Evolutionary conservation across 1,140 invertebrate species (phyloP).

Genomic region (Cyrtorhinus lividipennis): DNA sequence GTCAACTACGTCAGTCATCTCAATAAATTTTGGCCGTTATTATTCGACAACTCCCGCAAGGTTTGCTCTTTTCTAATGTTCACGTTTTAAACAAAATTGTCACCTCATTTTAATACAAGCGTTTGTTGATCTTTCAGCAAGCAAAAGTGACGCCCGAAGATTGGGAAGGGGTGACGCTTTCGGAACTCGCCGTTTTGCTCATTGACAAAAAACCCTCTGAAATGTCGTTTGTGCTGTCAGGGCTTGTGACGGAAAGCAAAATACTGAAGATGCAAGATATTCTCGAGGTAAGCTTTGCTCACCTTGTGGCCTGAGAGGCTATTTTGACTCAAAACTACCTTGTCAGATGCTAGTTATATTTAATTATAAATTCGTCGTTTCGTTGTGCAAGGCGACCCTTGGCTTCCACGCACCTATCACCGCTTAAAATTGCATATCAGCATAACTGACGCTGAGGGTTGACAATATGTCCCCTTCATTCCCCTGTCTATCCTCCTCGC

Average conservation of each 20-base stretch:
- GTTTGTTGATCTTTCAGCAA: constrained; percentile 3
- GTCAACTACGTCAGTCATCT: constrained; percentile 30
- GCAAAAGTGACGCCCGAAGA: constrained; percentile 15
- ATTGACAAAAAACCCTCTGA: constrained; percentile 34
- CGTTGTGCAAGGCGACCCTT: not conserved
- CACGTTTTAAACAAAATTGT: not conserved
- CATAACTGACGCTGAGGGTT: no score
- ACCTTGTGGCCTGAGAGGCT: no score
- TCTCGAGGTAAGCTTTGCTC: constrained; percentile 32
- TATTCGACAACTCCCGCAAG: constrained; percentile 26
- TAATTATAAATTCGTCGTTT: not conserved
- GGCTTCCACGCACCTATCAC: no score
- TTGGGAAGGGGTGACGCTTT: constrained; percentile 33
- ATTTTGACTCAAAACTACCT: no score
- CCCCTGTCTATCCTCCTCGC: no score
- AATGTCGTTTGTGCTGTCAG: constrained; percentile 34
- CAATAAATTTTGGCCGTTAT: constrained; percentile 34
- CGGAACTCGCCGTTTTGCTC: constrained; percentile 37
- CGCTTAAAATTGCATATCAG: no score
- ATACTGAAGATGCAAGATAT: constrained; percentile 35
- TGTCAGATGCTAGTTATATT: no score
- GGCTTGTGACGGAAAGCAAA: constrained; percentile 32
- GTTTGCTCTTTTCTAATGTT: constrained; percentile 3
- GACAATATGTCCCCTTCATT: no score
- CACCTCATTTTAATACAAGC: not conserved